Conservation (phyloP, 1,140 invertebrate species). For the Drosophila elegans region DNA sequence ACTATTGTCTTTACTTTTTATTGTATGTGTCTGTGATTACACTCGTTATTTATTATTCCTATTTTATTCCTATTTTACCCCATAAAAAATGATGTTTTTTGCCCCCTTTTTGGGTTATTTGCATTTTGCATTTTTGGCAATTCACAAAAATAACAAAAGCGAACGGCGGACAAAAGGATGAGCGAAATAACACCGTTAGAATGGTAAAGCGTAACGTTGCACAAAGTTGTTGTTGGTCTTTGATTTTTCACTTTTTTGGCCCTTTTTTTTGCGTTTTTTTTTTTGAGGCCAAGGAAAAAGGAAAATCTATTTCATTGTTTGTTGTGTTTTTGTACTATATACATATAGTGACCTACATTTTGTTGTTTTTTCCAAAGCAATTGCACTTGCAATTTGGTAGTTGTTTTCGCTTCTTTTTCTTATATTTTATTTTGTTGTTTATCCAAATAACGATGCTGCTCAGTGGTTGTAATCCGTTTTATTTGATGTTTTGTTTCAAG, state of each 20-base stretch:
- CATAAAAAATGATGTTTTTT: neutral
- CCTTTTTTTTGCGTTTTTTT: conserved; percentile 1
- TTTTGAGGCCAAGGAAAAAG: conserved; percentile 10
- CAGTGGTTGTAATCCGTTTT: conserved; percentile 12
- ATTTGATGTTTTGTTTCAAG: conserved; percentile 1
- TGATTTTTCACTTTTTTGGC: neutral
- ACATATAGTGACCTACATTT: conserved; percentile 15
- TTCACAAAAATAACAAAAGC: conserved; percentile 7
- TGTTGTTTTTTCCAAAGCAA: conserved; percentile 9
- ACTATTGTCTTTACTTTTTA: neutral
- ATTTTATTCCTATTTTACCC: neutral
- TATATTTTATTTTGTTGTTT: neutral
- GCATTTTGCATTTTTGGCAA: conserved; percentile 12
- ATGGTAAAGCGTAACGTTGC: conserved; percentile 10
- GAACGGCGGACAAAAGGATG: conserved; percentile 7
- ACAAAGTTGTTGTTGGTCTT: conserved; percentile 8
- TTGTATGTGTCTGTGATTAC: neutral
- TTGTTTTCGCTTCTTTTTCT: neutral
- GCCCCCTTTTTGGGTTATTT: neutral
- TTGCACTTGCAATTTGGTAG: conserved; percentile 4
- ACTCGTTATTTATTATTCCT: conserved; percentile 1
- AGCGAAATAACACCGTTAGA: conserved; percentile 6
- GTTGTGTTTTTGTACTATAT: neutral
- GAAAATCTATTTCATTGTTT: neutral
- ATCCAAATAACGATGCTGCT: conserved; percentile 13